These are phyloP conservation scores for Sebastes fasciatus DNA, from an alignment of 2,113 vertebrate genomes.

Conservation along the genomic window DNA sequence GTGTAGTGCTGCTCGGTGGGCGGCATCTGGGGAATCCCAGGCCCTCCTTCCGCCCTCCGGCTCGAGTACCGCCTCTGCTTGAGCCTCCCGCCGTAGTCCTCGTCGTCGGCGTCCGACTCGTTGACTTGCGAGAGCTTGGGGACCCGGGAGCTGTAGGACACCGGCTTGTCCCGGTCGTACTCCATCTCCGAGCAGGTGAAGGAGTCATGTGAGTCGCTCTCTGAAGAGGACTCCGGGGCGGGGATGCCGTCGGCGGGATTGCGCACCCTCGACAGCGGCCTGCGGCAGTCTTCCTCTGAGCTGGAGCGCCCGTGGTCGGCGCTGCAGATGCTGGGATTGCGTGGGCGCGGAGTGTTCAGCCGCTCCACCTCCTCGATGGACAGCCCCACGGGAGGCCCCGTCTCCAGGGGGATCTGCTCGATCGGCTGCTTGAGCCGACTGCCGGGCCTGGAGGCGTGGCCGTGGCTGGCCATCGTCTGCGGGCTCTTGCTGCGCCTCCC, in stretches of 20 bases:
- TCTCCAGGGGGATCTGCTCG: conserved; percentile 92
- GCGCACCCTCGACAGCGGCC: conserved; percentile 92
- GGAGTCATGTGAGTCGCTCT: conserved; percentile 98
- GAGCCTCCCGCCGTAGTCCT: conserved; percentile 91
- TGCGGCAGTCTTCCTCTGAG: conserved; percentile 93
- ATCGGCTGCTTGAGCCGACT: conserved; percentile 95
- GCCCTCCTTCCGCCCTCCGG: conserved; percentile 91
- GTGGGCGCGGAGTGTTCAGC: conserved; percentile 95
- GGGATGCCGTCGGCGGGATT: conserved; percentile 97
- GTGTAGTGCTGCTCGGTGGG: conserved; percentile 84
- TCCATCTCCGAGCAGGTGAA: conserved; percentile 99
- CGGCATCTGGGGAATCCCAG: conserved; percentile 80
- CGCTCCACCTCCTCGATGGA: conserved; percentile 98
- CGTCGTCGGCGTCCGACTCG: conserved; percentile 97
- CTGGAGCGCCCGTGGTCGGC: conserved; percentile 97
- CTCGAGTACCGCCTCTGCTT: conserved; percentile 93
- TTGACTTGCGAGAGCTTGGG: conserved; percentile 98
- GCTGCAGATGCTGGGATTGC: conserved; percentile 98
- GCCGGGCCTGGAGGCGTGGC: conserved; percentile 88
- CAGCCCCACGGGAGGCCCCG: conserved; percentile 92
- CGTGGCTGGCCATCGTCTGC: conserved; percentile 90
- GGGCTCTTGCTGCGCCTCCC: conserved; percentile 97
- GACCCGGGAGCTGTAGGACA: conserved; percentile 90
- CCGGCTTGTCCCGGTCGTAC: conserved; percentile 94
- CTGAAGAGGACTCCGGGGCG: conserved; percentile 94